phyloP scores from a whole-genome alignment of 2,113 vertebrate species.

The Rissa tridactyla region DNA sequence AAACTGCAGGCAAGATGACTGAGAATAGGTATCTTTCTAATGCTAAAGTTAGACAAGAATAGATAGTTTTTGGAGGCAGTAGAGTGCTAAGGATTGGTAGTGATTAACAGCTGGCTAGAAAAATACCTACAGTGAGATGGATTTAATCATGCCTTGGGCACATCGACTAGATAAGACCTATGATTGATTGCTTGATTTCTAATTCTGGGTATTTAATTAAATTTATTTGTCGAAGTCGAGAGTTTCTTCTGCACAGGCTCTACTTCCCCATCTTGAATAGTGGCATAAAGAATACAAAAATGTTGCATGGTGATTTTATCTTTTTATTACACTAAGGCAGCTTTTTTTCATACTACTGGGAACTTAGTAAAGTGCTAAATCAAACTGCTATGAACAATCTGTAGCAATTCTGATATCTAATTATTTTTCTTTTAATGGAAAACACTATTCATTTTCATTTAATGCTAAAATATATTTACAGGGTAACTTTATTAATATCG shows the following conservation, averaged over 20 bases:
- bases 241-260: not conserved
- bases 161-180: not conserved
- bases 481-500: not conserved
- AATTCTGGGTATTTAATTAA: not conserved
- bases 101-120: not conserved
- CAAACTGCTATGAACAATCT: not conserved
- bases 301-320: not conserved
- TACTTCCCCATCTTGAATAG: not conserved
- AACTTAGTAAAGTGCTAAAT: not conserved
- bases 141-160: not conserved
- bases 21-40: not conserved
- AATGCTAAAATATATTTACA: not conserved
- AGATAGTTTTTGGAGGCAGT: not conserved
- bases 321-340: not conserved
- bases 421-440: not conserved
- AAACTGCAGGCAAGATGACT: not conserved
- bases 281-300: not conserved
- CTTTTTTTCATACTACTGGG: not conserved
- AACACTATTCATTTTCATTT: not conserved
- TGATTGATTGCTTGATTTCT: not conserved
- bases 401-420: not conserved
- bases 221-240: not conserved
- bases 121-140: not conserved
- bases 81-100: not conserved
- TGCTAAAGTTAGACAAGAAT: not conserved